Evolutionary conservation across 2,113 vertebrate species (phyloP).

Genomic region (Diadophis punctatus): DNA sequence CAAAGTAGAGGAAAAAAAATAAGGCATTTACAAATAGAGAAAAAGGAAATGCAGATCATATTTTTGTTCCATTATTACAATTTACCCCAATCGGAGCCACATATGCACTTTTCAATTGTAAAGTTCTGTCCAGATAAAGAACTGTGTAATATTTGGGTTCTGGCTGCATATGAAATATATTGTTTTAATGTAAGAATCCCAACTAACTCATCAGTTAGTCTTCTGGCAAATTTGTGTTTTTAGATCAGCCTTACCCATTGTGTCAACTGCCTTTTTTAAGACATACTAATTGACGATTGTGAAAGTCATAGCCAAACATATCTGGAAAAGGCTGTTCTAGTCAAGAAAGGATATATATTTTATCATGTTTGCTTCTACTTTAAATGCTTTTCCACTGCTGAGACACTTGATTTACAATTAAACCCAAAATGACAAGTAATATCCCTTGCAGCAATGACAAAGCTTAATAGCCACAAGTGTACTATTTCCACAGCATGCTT

Average conservation of each 20-base stretch:
- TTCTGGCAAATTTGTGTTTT: neutral
- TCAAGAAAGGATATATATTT: neutral
- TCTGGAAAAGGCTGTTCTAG: neutral
- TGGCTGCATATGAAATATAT: neutral
- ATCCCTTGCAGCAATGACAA: neutral
- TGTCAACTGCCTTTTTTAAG: neutral
- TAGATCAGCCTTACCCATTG: neutral
- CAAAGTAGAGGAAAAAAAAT: neutral
- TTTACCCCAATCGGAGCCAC: neutral
- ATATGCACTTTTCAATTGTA: neutral
- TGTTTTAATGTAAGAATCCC: neutral
- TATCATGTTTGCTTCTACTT: neutral
- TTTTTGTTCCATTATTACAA: neutral
- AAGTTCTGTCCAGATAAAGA: neutral
- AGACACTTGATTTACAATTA: conserved; percentile 22
- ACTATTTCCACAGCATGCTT: conserved; percentile 17
- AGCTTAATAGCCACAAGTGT: neutral
- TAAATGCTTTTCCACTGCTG: neutral
- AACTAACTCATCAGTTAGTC: neutral
- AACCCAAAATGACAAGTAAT: conserved; percentile 11
- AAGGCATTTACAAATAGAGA: neutral
- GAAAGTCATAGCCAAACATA: neutral
- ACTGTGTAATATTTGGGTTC: neutral
- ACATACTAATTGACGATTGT: neutral
- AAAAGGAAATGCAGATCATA: neutral